Evolutionary conservation across 2,888 invertebrate species (phyloP).

Genomic region (Drosophila mettleri): DNA sequence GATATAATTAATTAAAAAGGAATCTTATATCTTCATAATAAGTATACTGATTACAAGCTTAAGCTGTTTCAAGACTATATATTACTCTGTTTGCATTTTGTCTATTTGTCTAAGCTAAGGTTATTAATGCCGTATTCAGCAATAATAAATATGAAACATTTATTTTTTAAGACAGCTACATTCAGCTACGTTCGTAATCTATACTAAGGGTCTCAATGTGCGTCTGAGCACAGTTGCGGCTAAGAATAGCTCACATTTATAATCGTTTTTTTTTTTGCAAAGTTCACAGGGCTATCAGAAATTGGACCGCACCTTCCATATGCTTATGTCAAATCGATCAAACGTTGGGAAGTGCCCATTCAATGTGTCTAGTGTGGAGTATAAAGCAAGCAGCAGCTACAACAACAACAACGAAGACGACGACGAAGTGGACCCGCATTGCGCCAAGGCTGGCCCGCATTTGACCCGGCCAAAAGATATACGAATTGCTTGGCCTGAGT

Average conservation of each 20-base stretch:
- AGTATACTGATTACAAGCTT: background rate
- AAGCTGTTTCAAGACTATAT: background rate
- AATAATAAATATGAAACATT: background rate
- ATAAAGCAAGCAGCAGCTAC: slow-evolving; percentile 42
- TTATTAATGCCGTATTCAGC: background rate
- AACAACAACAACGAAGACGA: slow-evolving; percentile 1
- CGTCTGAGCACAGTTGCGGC: background rate
- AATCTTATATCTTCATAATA: background rate
- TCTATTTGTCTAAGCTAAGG: background rate
- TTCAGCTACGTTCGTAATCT: slow-evolving; percentile 1
- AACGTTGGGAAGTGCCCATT: slow-evolving; percentile 33
- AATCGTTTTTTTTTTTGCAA: slow-evolving; percentile 32
- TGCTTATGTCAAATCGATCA: slow-evolving; percentile 37
- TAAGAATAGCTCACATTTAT: slow-evolving; percentile 6
- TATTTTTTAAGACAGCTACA: background rate
- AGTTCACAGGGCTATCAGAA: slow-evolving; percentile 25
- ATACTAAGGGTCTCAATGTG: background rate
- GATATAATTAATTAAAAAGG: background rate
- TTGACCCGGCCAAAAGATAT: slow-evolving; percentile 60
- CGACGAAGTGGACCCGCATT: slow-evolving; percentile 44
- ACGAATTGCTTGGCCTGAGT: slow-evolving; percentile 43
- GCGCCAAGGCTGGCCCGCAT: slow-evolving; percentile 68
- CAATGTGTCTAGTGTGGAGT: slow-evolving; percentile 36
- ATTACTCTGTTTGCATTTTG: too few species aligned
- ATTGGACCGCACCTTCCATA: slow-evolving; percentile 19